Percentiles rank a stretch among this genome's conserved stretches.
Evolutionary conservation across 2,797 vertebrate genomes (phyloP).

Genomic region (Triplophysa bombifrons): DNA sequence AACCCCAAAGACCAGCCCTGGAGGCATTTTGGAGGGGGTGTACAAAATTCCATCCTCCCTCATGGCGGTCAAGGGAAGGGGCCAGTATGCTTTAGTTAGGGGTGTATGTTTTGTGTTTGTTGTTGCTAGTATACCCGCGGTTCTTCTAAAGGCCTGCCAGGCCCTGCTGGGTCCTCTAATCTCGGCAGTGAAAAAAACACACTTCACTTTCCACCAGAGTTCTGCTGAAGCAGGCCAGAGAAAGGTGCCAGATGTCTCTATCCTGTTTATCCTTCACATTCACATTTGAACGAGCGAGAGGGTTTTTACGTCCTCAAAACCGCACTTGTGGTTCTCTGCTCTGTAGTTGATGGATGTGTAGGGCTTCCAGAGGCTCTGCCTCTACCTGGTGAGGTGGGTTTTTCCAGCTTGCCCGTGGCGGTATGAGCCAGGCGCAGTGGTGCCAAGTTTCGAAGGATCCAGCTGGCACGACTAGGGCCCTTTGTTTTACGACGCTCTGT

Average conservation of each 20-base stretch:
- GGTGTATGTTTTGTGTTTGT: conserved; percentile 53
- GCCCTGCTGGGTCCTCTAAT: conserved; percentile 55
- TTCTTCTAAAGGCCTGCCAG: conserved; percentile 53
- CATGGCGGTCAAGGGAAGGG: conserved; percentile 41
- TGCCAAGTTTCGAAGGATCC: conserved; percentile 75
- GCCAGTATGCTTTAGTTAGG: conserved; percentile 21
- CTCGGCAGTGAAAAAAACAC: conserved; percentile 46
- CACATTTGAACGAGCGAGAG: conserved; percentile 32
- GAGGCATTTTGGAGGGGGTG: conserved; percentile 42
- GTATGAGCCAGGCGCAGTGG: conserved; percentile 33
- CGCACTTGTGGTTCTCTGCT: not conserved
- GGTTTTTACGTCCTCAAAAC: conserved; percentile 28
- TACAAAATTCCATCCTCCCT: conserved; percentile 55
- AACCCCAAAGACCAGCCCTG: conserved; percentile 31
- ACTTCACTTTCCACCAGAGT: conserved; percentile 37
- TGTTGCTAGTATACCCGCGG: conserved; percentile 44
- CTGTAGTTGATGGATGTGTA: conserved; percentile 16
- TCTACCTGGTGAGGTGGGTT: conserved; percentile 44
- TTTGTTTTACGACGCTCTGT: conserved; percentile 71
- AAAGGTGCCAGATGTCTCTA: conserved; percentile 33
- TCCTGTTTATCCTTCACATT: conserved; percentile 36
- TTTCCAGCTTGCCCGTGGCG: conserved; percentile 14
- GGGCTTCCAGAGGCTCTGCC: conserved; percentile 14
- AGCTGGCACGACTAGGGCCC: conserved; percentile 74
- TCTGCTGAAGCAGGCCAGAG: conserved; percentile 26